phyloP scores from a whole-genome alignment of 1,140 invertebrate species.

The Listronotus oregonensis region DNA sequence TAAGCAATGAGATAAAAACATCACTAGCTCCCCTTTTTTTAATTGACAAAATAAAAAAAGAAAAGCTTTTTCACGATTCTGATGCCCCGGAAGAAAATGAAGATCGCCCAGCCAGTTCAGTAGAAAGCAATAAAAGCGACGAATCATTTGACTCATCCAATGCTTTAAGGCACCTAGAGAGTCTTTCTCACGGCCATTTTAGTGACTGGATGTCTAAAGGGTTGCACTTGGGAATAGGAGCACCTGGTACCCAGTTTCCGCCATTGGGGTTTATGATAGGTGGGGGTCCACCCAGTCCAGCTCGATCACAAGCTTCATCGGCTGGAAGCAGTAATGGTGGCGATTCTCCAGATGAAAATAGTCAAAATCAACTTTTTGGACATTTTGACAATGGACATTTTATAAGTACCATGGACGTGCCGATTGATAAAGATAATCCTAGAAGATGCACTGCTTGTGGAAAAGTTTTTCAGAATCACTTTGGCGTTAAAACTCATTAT shows the following conservation, averaged over 20 bases:
- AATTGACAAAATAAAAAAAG: conserved; percentile 54
- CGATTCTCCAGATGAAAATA: conserved; percentile 63
- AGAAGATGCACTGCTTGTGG: conserved; percentile 89
- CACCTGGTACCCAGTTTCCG: conserved; percentile 51
- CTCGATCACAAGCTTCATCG: conserved; percentile 64
- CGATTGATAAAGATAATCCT: conserved; percentile 80
- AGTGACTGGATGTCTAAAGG: conserved; percentile 59
- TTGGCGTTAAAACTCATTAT: conserved; percentile 94
- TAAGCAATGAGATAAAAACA: conserved; percentile 51
- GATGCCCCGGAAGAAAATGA: conserved; percentile 56
- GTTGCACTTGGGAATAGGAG: conserved; percentile 49
- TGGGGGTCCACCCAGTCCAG: conserved; percentile 59
- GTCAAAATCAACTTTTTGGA: conserved; percentile 66
- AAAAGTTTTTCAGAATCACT: conserved; percentile 93
- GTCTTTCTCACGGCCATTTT: conserved; percentile 78
- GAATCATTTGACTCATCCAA: conserved; percentile 69
- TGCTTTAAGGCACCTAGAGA: conserved; percentile 78
- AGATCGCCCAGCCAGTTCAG: conserved; percentile 59
- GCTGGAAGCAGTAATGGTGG: conserved; percentile 61
- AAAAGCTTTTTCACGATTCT: conserved; percentile 46
- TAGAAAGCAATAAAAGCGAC: conserved; percentile 65
- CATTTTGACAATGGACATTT: conserved; percentile 76
- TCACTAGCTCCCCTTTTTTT: conserved; percentile 53
- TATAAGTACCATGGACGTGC: conserved; percentile 77
- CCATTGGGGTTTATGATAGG: conserved; percentile 56